Evolutionary conservation across 2,888 invertebrate genomes (phyloP), one percentile per base, ranked within the genome.

Genomic region (Herminia tarsipennalis): DNA sequence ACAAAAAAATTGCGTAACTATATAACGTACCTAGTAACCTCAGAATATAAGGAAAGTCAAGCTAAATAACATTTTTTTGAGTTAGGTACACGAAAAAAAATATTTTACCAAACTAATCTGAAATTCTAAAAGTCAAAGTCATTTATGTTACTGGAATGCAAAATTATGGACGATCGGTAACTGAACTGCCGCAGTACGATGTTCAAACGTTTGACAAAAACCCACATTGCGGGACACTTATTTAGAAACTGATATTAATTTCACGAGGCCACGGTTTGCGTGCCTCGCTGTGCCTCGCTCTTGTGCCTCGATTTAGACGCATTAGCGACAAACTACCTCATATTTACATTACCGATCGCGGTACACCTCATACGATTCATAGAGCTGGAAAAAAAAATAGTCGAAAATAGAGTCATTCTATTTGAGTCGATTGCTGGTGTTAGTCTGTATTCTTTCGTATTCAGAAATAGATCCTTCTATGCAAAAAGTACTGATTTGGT

Each of bases 171-270:
- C 48, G 24, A 66, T 66, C 49, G 39, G 58, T 44, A 38, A 49
- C 40, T 38, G 12, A 46, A 56, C 49, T 45, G 28, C 39, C 38
- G 42, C 54, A 54, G 52, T 54, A 48, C 56, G 58, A 50, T 56
- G 55, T 60, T 59, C 45, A 38, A 60, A 51, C 66, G 58, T 65
- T 63, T 71, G 67, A 76, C 77, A 79, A 79, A 79, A 66, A 81
- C 77, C 73, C 64, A 75, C 74, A 77, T 76, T 75, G 80, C 71
- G 79, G 76, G 76, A 81, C 76, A 82, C 81, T 85, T 85, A 84
- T 86, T 86, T 84, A 72, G 78, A 79, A 79, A 86, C 84, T 79
- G 80, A 85, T 88, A 88, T 88, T 87, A 85, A 87, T 88, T 86
- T 85, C 64, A 70, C 73, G 73, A 76, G 79, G 81, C 75, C 76